Evolutionary conservation across 2,113 vertebrate species (phyloP).

Genomic region (pig (Sus scrofa)): T2T-Sscrofa CM000821.6:17656501-17657000

Average conservation of each 20-base stretch:
- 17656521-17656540: too few relatives aligned
- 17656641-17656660: too few relatives aligned
- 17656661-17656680: too few relatives aligned
- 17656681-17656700: too few relatives aligned
- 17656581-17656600: too few relatives aligned
- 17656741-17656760: conserved; percentile 19
- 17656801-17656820: background rate
- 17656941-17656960: background rate
- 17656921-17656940: background rate
- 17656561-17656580: too few relatives aligned
- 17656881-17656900: background rate
- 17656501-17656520: conserved; percentile 4
- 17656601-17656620: too few relatives aligned
- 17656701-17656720: too few relatives aligned
- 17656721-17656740: too few relatives aligned
- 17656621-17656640: too few relatives aligned
- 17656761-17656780: conserved; percentile 24
- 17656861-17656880: background rate
- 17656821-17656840: background rate
- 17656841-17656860: background rate
- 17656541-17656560: too few relatives aligned
- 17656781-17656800: background rate
- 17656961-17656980: background rate
- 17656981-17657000: background rate
- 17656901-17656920: background rate